Evolutionary conservation across 2,797 vertebrate species (phyloP).

Genomic region (Brachyrhaphis roseni): DNA sequence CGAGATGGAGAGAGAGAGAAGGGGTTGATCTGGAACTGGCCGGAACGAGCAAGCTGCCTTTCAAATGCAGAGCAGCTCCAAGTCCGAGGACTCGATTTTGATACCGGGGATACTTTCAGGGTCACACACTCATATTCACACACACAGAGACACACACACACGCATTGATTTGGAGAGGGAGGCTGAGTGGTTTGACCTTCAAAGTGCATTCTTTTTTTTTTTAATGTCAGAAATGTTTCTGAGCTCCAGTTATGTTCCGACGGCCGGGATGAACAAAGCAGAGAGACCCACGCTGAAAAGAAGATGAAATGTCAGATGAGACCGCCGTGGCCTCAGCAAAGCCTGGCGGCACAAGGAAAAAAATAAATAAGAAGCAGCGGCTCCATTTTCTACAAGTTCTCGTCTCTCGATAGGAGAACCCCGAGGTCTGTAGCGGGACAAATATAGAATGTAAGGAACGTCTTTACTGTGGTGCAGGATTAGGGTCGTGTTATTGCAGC

Average conservation of each 20-base stretch:
- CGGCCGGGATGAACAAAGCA: conserved; percentile 20
- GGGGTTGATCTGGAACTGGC: conserved; percentile 54
- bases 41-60: conserved; percentile 56
- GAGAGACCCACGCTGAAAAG: conserved; percentile 18
- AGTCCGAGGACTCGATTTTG: conserved; percentile 35
- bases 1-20: conserved; percentile 9
- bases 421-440: conserved; percentile 28
- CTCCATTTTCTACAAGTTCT: conserved; percentile 17
- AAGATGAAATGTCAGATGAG: conserved; percentile 41
- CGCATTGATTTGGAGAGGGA: conserved; percentile 18
- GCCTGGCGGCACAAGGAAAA: conserved; percentile 14
- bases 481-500: conserved; percentile 71
- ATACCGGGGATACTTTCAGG: conserved; percentile 14
- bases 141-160: not conserved
- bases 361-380: not conserved
- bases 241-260: conserved; percentile 10
- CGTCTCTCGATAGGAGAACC: conserved; percentile 33
- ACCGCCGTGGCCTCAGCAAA: conserved; percentile 16
- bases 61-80: conserved; percentile 51
- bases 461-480: conserved; percentile 65
- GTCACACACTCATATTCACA: conserved; percentile 4
- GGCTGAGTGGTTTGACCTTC: conserved; percentile 16
- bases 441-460: conserved; percentile 59
- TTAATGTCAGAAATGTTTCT: conserved; percentile 26
- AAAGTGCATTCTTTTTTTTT: conserved; percentile 16